These are phyloP conservation scores for Mirounga angustirostris DNA, from an alignment of 2,113 vertebrate species.

Conservation along the genomic window DNA sequence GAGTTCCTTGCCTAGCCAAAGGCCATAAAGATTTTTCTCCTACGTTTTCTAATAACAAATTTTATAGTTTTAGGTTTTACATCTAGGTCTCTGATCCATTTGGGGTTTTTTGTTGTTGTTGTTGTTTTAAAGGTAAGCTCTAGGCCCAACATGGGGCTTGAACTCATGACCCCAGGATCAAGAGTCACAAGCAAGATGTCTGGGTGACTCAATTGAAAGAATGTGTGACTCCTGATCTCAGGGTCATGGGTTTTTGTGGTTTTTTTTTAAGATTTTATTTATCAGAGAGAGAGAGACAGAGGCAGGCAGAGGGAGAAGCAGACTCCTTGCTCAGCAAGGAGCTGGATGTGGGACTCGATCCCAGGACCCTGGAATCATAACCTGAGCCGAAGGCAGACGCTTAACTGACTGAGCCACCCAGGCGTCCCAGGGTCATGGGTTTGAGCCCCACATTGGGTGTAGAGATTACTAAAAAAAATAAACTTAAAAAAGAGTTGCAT, in stretches of 20 bases:
- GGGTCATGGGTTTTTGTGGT: background rate
- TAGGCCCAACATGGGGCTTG: background rate
- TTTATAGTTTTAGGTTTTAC: background rate
- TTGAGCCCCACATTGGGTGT: background rate
- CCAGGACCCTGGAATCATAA: too few species aligned
- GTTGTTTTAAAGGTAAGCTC: background rate
- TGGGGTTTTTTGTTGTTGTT: background rate
- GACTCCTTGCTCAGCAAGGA: too few species aligned
- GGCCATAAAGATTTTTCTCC: background rate
- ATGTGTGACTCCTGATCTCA: background rate
- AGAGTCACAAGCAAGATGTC: background rate
- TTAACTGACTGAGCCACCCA: too few species aligned
- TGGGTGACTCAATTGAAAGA: background rate
- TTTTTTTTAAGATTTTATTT: too few species aligned
- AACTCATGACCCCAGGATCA: background rate
- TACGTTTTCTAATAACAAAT: background rate
- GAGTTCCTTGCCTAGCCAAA: background rate
- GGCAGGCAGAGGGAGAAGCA: too few species aligned
- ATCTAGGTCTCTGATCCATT: background rate
- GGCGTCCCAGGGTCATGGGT: background rate
- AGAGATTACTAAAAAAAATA: background rate
- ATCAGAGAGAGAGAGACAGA: too few species aligned
- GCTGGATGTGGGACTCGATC: too few species aligned
- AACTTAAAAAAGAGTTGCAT: background rate
- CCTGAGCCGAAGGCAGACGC: too few species aligned